Evolutionary conservation across 2,113 vertebrate genomes (phyloP).

Genomic region (Taurulus bubalis): DNA sequence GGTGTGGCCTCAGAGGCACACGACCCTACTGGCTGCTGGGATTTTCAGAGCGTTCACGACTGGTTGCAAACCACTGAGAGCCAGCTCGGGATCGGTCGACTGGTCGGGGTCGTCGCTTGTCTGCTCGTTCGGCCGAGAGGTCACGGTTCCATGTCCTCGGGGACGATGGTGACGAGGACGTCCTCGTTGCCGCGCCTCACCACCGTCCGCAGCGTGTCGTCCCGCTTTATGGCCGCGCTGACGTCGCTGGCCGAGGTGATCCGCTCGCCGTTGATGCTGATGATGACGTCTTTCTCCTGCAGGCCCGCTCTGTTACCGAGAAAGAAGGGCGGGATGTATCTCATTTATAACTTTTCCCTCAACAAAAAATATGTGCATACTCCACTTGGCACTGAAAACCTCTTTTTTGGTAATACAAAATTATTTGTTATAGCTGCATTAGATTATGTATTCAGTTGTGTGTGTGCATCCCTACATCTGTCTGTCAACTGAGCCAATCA

Average conservation of each 20-base stretch:
- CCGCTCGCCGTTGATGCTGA: conserved; percentile 95
- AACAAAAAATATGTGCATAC: not conserved
- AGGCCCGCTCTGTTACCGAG: conserved; percentile 87
- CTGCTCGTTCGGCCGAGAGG: conserved; percentile 64
- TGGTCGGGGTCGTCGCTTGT: conserved; percentile 26
- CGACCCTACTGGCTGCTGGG: conserved; percentile 13
- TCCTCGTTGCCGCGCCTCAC: conserved; percentile 96
- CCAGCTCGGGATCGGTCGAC: conserved; percentile 83
- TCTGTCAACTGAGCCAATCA: too few relatives aligned
- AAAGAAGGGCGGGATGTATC: not conserved
- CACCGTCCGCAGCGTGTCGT: conserved; percentile 87
- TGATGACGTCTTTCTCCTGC: conserved; percentile 94
- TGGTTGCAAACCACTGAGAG: conserved; percentile 82
- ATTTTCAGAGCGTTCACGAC: conserved; percentile 75
- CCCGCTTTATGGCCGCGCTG: conserved; percentile 91
- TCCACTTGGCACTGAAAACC: too few relatives aligned
- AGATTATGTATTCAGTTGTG: not conserved
- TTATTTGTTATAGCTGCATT: not conserved
- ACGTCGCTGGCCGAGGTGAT: conserved; percentile 93
- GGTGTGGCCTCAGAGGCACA: conserved; percentile 38
- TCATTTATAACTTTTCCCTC: not conserved
- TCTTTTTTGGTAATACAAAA: too few relatives aligned
- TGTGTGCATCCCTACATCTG: not conserved
- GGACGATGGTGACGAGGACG: conserved; percentile 89
- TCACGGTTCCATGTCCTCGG: conserved; percentile 94